These are phyloP conservation scores for Sylvicola cinctus DNA, from an alignment of 2,888 invertebrate species.

Conservation along the genomic window DNA sequence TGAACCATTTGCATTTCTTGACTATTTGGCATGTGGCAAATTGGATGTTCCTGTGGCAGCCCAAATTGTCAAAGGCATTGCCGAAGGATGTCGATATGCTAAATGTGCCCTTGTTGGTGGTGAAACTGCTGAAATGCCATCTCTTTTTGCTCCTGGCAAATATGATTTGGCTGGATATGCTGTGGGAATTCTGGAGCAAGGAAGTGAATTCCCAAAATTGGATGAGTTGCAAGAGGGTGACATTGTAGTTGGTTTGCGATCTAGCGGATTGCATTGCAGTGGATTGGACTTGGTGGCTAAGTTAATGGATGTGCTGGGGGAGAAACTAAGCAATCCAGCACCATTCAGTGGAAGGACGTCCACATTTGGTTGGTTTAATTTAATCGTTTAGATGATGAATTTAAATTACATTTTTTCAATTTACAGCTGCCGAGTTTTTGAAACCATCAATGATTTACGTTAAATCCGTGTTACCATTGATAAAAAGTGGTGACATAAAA, in stretches of 20 bases:
- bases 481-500: conserved; percentile 53
- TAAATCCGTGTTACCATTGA: conserved; percentile 44
- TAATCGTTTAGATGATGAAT: not conserved
- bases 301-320: conserved; percentile 43
- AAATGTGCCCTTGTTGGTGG: conserved; percentile 80
- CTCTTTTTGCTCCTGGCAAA: conserved; percentile 68
- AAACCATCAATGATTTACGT: conserved; percentile 80
- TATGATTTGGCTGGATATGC: conserved; percentile 95
- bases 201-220: conserved; percentile 42
- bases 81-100: conserved; percentile 67
- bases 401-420: not conserved
- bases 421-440: conserved; percentile 54
- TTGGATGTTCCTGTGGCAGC: conserved; percentile 57
- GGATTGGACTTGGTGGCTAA: conserved; percentile 80
- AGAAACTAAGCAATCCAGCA: conserved; percentile 35
- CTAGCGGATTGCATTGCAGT: conserved; percentile 85
- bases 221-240: conserved; percentile 51
- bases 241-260: conserved; percentile 64
- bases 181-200: conserved; percentile 75
- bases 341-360: conserved; percentile 32
- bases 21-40: conserved; percentile 86
- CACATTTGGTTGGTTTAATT: conserved; percentile 32
- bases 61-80: conserved; percentile 66
- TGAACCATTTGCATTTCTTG: conserved; percentile 87
- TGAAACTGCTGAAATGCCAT: conserved; percentile 96